phyloP scores from a whole-genome alignment of 1,140 invertebrate species.

The Nasonia vitripennis region DNA sequence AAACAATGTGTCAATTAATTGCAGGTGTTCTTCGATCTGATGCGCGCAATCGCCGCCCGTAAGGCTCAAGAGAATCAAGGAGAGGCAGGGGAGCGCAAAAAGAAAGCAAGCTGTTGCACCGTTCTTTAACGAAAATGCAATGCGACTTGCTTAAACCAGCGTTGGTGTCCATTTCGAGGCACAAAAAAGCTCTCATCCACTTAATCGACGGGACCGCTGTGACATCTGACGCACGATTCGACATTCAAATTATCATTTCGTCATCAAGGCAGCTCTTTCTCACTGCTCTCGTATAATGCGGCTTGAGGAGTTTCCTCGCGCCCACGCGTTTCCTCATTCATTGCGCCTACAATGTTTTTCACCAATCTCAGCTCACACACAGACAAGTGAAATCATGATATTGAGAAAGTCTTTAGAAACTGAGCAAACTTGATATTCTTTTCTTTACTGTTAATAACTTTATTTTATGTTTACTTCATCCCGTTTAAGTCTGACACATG shows the following conservation, averaged over 20 bases:
- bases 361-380: conserved; percentile 28
- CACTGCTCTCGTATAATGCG: conserved; percentile 19
- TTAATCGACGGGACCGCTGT: conserved; percentile 36
- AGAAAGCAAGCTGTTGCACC: conserved; percentile 92
- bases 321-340: conserved; percentile 32
- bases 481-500: neutral
- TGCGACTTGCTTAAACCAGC: conserved; percentile 16
- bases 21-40: conserved; percentile 98
- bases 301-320: conserved; percentile 19
- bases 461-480: neutral
- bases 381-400: conserved; percentile 50
- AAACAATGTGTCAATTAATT: conserved; percentile 56
- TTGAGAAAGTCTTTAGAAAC: conserved; percentile 21
- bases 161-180: conserved; percentile 13
- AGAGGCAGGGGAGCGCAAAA: conserved; percentile 91
- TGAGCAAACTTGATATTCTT: neutral
- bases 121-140: conserved; percentile 75
- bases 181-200: conserved; percentile 28
- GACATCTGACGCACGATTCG: conserved; percentile 39
- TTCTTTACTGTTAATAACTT: neutral
- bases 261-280: conserved; percentile 42
- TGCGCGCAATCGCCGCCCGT: conserved; percentile 95
- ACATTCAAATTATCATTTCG: conserved; percentile 43
- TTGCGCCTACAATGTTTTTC: conserved; percentile 39
- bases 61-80: conserved; percentile 94